Evolutionary conservation across 2,113 vertebrate genomes (phyloP).

Genomic region (Chauna torquata): DNA sequence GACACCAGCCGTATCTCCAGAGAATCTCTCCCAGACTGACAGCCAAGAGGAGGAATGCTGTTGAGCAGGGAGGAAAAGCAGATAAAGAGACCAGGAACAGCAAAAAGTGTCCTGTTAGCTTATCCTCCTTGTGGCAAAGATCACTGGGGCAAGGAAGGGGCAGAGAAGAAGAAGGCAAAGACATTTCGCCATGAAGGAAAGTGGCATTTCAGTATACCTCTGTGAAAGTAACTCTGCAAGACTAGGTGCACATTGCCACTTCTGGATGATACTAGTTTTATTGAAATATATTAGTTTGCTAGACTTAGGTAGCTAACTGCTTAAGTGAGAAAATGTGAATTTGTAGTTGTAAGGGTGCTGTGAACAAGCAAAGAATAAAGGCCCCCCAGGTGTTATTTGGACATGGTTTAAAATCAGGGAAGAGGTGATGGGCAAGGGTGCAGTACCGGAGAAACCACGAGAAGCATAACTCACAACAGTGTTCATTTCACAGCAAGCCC

Average conservation of each 20-base stretch:
- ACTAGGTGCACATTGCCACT: background rate
- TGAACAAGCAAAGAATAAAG: background rate
- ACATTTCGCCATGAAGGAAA: background rate
- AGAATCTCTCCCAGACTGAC: background rate
- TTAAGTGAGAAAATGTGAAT: background rate
- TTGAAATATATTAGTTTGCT: background rate
- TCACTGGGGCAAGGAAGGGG: background rate
- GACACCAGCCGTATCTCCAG: background rate
- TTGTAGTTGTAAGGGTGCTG: background rate
- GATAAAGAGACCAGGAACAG: background rate
- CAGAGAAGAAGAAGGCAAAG: background rate
- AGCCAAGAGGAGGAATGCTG: background rate
- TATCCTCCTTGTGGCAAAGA: background rate
- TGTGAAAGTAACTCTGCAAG: background rate
- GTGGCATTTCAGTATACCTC: background rate
- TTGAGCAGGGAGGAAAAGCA: background rate
- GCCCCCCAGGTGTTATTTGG: background rate
- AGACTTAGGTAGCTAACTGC: background rate
- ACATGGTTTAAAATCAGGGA: background rate
- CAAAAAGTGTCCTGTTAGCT: background rate
- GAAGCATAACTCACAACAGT: background rate
- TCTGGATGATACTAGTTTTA: background rate
- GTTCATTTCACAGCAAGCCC: slow-evolving; percentile 29
- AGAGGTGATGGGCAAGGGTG: background rate
- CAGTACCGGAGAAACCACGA: background rate